A percentile compares a stretch with the other conserved stretches of the same genome.
Evolutionary conservation across 2,797 vertebrate species (phyloP).

Genomic region (Megalops cyprinoides): DNA sequence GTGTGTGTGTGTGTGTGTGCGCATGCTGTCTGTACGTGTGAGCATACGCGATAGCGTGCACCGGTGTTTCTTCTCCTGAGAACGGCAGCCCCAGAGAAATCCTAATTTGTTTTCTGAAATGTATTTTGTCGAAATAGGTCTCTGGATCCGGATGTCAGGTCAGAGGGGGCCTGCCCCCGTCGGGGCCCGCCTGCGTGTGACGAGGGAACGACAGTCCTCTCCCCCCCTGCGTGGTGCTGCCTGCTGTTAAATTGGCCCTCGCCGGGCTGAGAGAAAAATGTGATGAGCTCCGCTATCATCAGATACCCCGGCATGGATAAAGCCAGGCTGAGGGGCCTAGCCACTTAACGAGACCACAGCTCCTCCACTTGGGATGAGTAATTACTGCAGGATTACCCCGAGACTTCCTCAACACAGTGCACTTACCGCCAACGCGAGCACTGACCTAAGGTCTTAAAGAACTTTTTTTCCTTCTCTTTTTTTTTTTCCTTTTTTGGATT

Average conservation of each 20-base stretch:
- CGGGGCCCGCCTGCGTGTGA: conserved; percentile 74
- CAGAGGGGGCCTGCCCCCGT: conserved; percentile 64
- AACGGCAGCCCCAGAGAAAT: conserved; percentile 52
- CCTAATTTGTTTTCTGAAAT: conserved; percentile 55
- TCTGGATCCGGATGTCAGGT: conserved; percentile 76
- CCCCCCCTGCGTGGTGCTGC: conserved; percentile 57
- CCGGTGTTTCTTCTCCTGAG: conserved; percentile 17
- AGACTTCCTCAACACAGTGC: conserved; percentile 56
- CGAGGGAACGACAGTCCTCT: conserved; percentile 49
- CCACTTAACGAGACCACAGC: conserved; percentile 74
- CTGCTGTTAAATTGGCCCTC: conserved; percentile 69
- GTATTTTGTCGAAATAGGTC: conserved; percentile 69
- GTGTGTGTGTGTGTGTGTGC: not conserved
- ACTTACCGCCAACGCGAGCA: conserved; percentile 58
- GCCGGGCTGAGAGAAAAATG: conserved; percentile 65
- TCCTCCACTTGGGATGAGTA: conserved; percentile 70
- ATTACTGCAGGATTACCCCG: conserved; percentile 76
- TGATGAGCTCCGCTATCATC: conserved; percentile 68
- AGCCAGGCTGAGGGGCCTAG: conserved; percentile 71
- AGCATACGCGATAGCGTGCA: not conserved
- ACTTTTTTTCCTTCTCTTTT: conserved; percentile 50
- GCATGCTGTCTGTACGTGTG: not conserved
- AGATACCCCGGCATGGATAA: conserved; percentile 80
- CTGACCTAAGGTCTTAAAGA: conserved; percentile 49
- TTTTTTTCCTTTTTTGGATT: conserved; percentile 48